Evolutionary conservation across 2,888 invertebrate species (phyloP).

Genomic region (Dione juno): DNA sequence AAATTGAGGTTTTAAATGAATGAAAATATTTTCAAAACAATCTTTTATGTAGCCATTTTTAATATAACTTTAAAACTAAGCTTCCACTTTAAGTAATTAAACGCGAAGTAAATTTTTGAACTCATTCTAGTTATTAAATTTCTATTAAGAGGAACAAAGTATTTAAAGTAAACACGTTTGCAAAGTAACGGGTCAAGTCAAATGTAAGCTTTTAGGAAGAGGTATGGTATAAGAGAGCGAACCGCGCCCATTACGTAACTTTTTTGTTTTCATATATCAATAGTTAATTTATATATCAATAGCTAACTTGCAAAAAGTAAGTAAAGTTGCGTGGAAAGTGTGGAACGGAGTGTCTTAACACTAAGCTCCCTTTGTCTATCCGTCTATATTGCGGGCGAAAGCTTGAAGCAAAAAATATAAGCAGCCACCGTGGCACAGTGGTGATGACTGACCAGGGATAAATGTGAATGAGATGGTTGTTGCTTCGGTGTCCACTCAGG

Average conservation of each 20-base stretch:
- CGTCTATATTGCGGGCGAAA: too few relatives aligned
- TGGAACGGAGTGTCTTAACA: too few relatives aligned
- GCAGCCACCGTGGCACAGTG: too few relatives aligned
- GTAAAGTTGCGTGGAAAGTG: too few relatives aligned
- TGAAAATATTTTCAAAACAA: background rate
- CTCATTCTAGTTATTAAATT: slow-evolving; percentile 1
- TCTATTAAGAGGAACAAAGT: background rate
- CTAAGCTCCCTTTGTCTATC: too few relatives aligned
- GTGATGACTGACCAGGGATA: too few relatives aligned
- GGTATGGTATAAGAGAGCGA: slow-evolving; percentile 6
- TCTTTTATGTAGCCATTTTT: background rate
- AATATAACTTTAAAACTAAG: background rate
- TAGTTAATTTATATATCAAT: background rate
- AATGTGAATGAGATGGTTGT: too few relatives aligned
- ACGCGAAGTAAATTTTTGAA: background rate
- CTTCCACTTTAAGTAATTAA: slow-evolving; percentile 19
- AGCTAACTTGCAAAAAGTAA: too few relatives aligned
- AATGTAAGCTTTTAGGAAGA: slow-evolving; percentile 34
- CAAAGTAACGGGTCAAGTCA: slow-evolving; percentile 36
- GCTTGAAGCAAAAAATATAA: too few relatives aligned
- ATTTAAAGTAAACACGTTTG: slow-evolving; percentile 19
- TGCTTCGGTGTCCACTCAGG: too few relatives aligned
- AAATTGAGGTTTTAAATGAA: background rate
- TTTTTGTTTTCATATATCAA: background rate
- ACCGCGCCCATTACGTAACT: slow-evolving; percentile 7